Conservation (phyloP, 2,113 vertebrate genomes). For the Lontra canadensis region DNA sequence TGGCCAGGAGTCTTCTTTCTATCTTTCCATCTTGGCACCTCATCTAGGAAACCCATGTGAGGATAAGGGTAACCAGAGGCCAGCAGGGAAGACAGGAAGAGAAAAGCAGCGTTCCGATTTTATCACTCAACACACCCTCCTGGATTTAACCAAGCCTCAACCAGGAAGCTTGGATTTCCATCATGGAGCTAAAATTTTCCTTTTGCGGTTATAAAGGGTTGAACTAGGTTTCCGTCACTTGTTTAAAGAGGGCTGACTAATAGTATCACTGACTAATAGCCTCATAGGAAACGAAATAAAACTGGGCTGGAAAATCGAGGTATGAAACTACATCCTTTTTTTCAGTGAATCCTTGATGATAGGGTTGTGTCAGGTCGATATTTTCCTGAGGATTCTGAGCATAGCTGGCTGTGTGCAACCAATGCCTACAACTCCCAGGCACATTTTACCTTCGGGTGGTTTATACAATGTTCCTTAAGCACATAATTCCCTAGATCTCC, state of each 20-base stretch:
- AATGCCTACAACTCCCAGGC: background rate
- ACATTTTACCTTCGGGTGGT: background rate
- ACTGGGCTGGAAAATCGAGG: background rate
- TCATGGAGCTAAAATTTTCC: background rate
- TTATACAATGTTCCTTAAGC: background rate
- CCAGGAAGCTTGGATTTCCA: background rate
- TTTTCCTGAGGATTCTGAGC: background rate
- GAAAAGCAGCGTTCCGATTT: background rate
- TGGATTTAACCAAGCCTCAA: background rate
- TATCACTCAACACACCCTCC: background rate
- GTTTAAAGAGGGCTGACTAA: slow-evolving; percentile 7
- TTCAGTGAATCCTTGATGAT: background rate
- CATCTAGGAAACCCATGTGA: background rate
- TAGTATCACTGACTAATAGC: background rate
- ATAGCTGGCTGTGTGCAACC: background rate
- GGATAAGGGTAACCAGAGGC: background rate
- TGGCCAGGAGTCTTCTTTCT: background rate
- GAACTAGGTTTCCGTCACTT: slow-evolving; percentile 18
- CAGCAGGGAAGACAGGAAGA: background rate
- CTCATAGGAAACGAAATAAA: slow-evolving; percentile 18
- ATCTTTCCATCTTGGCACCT: too few species aligned
- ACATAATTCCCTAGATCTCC: background rate
- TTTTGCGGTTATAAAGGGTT: background rate
- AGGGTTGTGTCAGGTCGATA: background rate
- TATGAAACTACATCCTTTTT: background rate